Conservation (phyloP, 53 echinoderm and acorn worm genomes). For the Arbacia lixula region DNA sequence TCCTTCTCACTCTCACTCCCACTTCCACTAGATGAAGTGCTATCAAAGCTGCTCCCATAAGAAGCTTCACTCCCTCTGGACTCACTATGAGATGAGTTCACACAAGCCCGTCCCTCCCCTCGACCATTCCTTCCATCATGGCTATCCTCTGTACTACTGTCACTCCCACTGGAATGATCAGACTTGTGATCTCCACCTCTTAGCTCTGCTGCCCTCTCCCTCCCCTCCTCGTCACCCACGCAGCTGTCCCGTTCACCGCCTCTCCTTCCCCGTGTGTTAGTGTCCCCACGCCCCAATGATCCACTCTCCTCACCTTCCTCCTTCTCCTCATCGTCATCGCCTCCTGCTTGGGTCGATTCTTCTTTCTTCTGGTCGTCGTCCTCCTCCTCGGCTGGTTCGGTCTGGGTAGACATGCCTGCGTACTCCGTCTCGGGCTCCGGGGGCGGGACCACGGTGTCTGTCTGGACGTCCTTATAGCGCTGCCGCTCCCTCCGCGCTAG, state of each 20-base stretch:
- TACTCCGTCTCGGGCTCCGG: slow-evolving; percentile 77
- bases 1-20: too few relatives aligned
- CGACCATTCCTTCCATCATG: neutral
- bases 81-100: neutral
- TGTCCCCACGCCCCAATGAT: neutral
- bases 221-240: neutral
- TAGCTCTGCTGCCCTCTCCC: neutral
- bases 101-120: neutral
- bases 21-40: slow-evolving; percentile 1
- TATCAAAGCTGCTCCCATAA: slow-evolving; percentile 45
- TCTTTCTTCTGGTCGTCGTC: slow-evolving; percentile 30
- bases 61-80: slow-evolving; percentile 34
- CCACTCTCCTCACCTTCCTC: neutral
- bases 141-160: neutral
- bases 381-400: slow-evolving; percentile 61
- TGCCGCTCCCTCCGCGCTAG: slow-evolving; percentile 88
- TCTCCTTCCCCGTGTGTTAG: slow-evolving; percentile 9
- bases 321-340: slow-evolving; percentile 64
- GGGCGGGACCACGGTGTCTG: slow-evolving; percentile 67
- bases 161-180: too few relatives aligned
- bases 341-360: slow-evolving; percentile 53
- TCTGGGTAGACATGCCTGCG: slow-evolving; percentile 82
- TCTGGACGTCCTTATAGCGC: slow-evolving; percentile 89
- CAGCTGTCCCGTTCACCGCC: neutral
- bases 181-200: too few relatives aligned